These are phyloP conservation scores for Amazona guildingii DNA, from an alignment of 2,113 vertebrate species.

Conservation along the genomic window DNA sequence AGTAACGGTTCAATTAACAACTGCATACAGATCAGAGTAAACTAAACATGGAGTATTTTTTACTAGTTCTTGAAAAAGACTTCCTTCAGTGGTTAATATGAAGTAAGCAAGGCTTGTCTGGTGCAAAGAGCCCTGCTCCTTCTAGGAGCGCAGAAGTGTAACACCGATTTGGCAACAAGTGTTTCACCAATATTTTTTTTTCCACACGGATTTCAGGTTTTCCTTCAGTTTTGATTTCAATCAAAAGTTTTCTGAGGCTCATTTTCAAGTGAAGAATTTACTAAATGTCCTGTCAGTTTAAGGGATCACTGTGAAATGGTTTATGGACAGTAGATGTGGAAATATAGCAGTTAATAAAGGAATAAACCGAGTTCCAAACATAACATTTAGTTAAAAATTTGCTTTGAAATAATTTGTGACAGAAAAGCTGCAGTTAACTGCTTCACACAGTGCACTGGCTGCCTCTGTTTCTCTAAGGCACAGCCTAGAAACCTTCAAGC, in stretches of 20 bases:
- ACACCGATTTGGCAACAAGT: not conserved
- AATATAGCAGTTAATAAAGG: slow-evolving; percentile 69
- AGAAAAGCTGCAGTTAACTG: slow-evolving; percentile 56
- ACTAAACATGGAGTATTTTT: not conserved
- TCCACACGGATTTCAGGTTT: slow-evolving; percentile 46
- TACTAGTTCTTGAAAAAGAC: not conserved
- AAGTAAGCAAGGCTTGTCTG: not conserved
- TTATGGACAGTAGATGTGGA: slow-evolving; percentile 64
- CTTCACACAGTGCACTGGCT: slow-evolving; percentile 49
- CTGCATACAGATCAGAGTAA: not conserved
- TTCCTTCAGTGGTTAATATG: not conserved
- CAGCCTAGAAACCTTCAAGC: slow-evolving; percentile 56
- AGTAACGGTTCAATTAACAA: not conserved
- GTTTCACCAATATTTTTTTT: slow-evolving; percentile 33
- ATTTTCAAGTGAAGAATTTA: slow-evolving; percentile 62
- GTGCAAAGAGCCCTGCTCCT: slow-evolving; percentile 3
- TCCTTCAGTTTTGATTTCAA: slow-evolving; percentile 56
- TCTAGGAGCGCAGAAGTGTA: not conserved
- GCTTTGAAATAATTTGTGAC: slow-evolving; percentile 67
- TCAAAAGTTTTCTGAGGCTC: slow-evolving; percentile 30
- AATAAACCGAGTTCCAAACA: slow-evolving; percentile 54
- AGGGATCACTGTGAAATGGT: slow-evolving; percentile 58
- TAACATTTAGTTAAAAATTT: slow-evolving; percentile 65
- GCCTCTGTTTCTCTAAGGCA: slow-evolving; percentile 37
- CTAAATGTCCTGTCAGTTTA: slow-evolving; percentile 56